Base-by-base conservation (phyloP, 1,140 invertebrate species). In the Drosophila pruinosa region DNA sequence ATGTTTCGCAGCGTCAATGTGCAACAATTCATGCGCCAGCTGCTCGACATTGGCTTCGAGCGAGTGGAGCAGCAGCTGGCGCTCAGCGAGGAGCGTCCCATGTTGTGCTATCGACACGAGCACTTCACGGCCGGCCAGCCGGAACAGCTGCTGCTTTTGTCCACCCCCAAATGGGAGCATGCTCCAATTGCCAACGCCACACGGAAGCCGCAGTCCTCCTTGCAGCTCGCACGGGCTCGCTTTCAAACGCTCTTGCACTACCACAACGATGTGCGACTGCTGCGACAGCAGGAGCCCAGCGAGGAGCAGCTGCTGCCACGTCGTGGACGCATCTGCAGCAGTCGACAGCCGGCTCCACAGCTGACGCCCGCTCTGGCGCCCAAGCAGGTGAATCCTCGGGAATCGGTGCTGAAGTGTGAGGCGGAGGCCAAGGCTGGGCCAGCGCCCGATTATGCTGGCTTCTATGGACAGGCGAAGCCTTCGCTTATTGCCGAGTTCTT, bases 361-460 rank as follows among this genome's bases (percentile, higher is more conserved):
- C 21, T 31, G 28, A 4, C 24, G 4, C 34, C 54, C 0, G 22
- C 48, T 14, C 41, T 61, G 24, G 45, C 26, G 5, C n/a, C 34
- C 10, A 75, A 72, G 26, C 62, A 56, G 17, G 63, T 65, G 0
- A 74, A 65, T 39, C 81, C 81, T 0, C 39, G 65, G 12, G 74
- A 88, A 0, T 88, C 81, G 0, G 26, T 50, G 2, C 43, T 73
- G 10, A 21, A 15, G 0, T 31, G 78, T 8, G 41, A 48, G 8
- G 8, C 15, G 0, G 22, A 15, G 0, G 24, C 83, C 6, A 38
- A 48, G 8, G 8, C 15, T 0, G 22, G 34, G 2, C 53, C 75
- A 2, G 62, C 48, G 6, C 62, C 80, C 5, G 72, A 72, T 3
- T 83, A 78, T 15, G 79, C 79, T 0, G 79, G 79, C 2, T 86